Evolutionary conservation across 2,888 invertebrate genomes (phyloP), one percentile per base, ranked within the genome.

Genomic region (Thera obeliscata): DNA sequence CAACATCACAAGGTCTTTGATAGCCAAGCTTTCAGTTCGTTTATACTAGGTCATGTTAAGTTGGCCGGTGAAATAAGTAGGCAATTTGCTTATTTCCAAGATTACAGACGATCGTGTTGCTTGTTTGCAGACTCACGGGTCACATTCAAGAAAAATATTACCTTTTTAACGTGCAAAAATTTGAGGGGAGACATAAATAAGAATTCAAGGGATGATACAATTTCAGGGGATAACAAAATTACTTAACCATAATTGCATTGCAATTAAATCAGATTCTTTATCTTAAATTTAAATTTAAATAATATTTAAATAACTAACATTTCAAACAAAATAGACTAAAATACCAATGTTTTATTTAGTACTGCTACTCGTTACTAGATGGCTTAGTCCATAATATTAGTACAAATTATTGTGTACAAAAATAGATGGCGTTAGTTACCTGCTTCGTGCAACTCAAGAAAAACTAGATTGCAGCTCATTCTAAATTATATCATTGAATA

Each of bases 121-220:
- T 88, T 91, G 90, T 91, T 92, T 91, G 88, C 82, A 83, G 90
- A 89, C 90, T 89, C 87, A 74, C 77, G 87, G 87, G 87, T 83
- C 82, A 84, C 82, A 80, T 87, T 87, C 82, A 73, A 69, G 70
- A 81, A 82, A 86, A 84, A 88, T 88, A 87, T 86, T 84, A 77
- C 80, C 70, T 48, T 68, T 55, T 11, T 4, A 62, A 71, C 52
- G 60, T 65, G 66, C 64, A 56, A 56, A 22, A 63, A 63, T 22
- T 22, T 22, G 22, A 22, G 22, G 22, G 22, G 22, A 22, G 22
- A 22, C 22, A 22, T 22, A 22, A 22, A 38, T 38, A 38, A 1
- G 38, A 4, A 38, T 38, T 38, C 38, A 38, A 38, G 38, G 38
- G 38, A 38, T 38, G 38, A 38, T 38, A 4, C 5, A 38, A 4